Percentiles rank a stretch among this genome's conserved stretches.
Evolutionary conservation across 2,888 invertebrate genomes (phyloP).

Genomic region (Dicyrtomina minuta): DNA sequence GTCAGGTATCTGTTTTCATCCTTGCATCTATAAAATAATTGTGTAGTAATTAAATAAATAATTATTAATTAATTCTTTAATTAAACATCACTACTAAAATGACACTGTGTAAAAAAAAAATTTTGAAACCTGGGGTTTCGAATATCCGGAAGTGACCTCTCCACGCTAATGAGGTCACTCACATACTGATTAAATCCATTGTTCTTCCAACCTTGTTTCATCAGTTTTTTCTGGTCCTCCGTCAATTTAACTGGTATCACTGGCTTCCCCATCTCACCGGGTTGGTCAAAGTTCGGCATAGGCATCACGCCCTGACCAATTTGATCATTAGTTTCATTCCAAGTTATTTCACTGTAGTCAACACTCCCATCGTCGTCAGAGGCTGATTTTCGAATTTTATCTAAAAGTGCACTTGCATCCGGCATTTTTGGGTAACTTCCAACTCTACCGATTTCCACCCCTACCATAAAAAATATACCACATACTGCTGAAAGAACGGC

Average conservation of each 20-base stretch:
- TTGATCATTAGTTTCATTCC: too few relatives aligned
- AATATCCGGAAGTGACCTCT: constrained; percentile 88
- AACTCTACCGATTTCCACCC: constrained; percentile 23
- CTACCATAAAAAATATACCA: constrained; percentile 27
- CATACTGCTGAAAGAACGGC: too few relatives aligned
- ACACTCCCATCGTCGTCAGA: too few relatives aligned
- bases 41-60: too few relatives aligned
- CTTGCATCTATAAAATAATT: too few relatives aligned
- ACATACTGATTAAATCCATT: constrained; percentile 99
- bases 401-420: too few relatives aligned
- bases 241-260: constrained; percentile 81
- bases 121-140: constrained; percentile 83
- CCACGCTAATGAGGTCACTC: constrained; percentile 94
- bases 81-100: too few relatives aligned
- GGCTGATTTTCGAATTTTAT: too few relatives aligned
- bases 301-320: too few relatives aligned
- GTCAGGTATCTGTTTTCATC: constrained; percentile 23
- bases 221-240: constrained; percentile 79
- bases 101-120: too few relatives aligned
- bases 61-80: too few relatives aligned
- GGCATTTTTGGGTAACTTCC: not conserved
- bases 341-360: not conserved
- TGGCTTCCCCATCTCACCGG: constrained; percentile 87
- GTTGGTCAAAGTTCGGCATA: constrained; percentile 42
- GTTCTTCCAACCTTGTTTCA: constrained; percentile 92